These are phyloP conservation scores for Mormoops blainvillei DNA, from an alignment of 2,113 vertebrate species.

Conservation along the genomic window DNA sequence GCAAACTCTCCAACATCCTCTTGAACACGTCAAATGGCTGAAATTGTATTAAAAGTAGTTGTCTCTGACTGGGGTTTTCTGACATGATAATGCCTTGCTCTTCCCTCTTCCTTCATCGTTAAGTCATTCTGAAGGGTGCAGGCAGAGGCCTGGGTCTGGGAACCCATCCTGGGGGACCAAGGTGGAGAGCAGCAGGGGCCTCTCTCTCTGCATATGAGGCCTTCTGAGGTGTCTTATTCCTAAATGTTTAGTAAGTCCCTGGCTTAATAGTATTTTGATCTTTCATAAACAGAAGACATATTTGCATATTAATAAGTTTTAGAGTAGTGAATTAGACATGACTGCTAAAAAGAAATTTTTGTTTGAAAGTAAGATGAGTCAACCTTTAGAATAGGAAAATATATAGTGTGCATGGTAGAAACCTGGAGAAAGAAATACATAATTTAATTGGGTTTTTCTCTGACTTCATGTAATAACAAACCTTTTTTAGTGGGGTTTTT, in stretches of 20 bases:
- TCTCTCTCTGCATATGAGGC: accelerated
- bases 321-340: not conserved
- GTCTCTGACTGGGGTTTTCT: not conserved
- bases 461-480: not conserved
- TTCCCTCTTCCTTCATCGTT: not conserved
- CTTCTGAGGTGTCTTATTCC: not conserved
- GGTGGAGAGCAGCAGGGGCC: too few species aligned
- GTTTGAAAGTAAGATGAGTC: not conserved
- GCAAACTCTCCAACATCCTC: not conserved
- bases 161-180: not conserved
- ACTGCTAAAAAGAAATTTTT: not conserved
- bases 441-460: not conserved
- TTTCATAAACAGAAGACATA: not conserved
- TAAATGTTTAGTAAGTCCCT: not conserved
- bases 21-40: not conserved
- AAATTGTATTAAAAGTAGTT: not conserved
- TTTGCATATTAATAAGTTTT: not conserved
- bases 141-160: not conserved
- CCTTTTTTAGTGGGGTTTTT: not conserved
- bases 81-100: not conserved
- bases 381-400: not conserved
- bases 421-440: not conserved
- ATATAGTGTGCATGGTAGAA: not conserved
- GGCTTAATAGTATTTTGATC: not conserved
- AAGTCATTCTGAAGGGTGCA: not conserved